Conservation (phyloP, 2,113 vertebrate genomes). For the Amazona guildingii region DNA sequence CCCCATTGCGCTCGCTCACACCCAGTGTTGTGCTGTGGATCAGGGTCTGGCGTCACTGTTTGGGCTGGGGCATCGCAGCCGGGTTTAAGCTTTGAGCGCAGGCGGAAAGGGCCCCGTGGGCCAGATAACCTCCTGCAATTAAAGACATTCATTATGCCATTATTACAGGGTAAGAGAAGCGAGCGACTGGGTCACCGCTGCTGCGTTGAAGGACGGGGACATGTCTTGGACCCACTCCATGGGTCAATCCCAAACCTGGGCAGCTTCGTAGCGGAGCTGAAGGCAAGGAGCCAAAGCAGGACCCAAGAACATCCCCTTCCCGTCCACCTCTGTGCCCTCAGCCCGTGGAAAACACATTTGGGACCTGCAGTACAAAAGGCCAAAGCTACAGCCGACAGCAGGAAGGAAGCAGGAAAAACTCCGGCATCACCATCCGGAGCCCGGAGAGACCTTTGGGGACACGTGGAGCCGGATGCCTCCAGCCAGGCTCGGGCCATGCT, state of each 20-base stretch:
- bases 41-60: neutral
- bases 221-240: neutral
- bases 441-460: neutral
- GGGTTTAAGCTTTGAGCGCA: neutral
- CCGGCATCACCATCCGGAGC: neutral
- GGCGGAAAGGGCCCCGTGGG: neutral
- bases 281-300: neutral
- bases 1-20: rapidly evolving
- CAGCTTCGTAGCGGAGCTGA: rapidly evolving
- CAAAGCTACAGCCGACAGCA: conserved; percentile 52
- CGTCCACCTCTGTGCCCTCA: neutral
- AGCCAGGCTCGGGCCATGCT: neutral
- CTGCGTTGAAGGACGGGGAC: neutral
- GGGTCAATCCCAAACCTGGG: neutral
- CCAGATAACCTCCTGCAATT: conserved; percentile 14
- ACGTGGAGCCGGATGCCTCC: neutral
- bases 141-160: neutral
- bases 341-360: conserved; percentile 14
- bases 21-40: neutral
- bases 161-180: neutral
- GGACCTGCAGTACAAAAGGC: conserved; percentile 32
- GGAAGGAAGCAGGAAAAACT: conserved; percentile 65
- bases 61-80: neutral
- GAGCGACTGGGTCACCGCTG: rapidly evolving
- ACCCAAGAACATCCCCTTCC: conserved; percentile 21